Evolutionary conservation across 2,113 vertebrate species (phyloP), one percentile per base, ranked within the genome.

Genomic region (Rhadina sibilatrix): DNA sequence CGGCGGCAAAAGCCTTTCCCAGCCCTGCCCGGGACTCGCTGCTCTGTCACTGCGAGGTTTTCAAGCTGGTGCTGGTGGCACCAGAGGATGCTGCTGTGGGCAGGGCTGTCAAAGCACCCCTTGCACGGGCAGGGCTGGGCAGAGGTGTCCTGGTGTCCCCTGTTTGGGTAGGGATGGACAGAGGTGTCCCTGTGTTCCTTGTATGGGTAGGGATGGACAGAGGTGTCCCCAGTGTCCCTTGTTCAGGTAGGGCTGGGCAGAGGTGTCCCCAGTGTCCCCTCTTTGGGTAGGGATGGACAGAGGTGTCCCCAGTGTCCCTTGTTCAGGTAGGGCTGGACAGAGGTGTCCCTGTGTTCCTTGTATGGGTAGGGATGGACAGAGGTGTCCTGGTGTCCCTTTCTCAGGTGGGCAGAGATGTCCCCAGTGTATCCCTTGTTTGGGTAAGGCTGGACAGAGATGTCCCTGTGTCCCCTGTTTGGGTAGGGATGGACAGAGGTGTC

Each of bases 241-340:
- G 3, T 3, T 1, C 0, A 1, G 47, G 13, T 0, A 5, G 3
- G 19, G 4, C 0, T 20, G 25, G 25, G 1, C 27, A n/a, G 8
- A 4, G n/a, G 7, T 56, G 68, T 31, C 65, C 35, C 6, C 20
- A 61, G 35, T 54, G 61, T 2, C 27, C 33, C 40, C 11, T 14
- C 0, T 1, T 3, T 1, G 2, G 49, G 19, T 6, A 42, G 15
- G 12, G 16, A 0, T 42, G 37, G 46, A 1, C 16, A 61, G 2
- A 3, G 57, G 0, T 46, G 27, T 27, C 10, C 30, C 15, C 37
- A 11, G 25, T 50, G 46, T 1, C 46, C 31, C 20, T 10, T 24
- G 0, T 1, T 7, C 3, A n/a, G n/a, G n/a, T 49, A 49, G 22
- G 47, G 18, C 3, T 23, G 47, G 22, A 24, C 47, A 49, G 47